Conservation (phyloP, 2,888 invertebrate species). For the Leucophenga maculata region DNA sequence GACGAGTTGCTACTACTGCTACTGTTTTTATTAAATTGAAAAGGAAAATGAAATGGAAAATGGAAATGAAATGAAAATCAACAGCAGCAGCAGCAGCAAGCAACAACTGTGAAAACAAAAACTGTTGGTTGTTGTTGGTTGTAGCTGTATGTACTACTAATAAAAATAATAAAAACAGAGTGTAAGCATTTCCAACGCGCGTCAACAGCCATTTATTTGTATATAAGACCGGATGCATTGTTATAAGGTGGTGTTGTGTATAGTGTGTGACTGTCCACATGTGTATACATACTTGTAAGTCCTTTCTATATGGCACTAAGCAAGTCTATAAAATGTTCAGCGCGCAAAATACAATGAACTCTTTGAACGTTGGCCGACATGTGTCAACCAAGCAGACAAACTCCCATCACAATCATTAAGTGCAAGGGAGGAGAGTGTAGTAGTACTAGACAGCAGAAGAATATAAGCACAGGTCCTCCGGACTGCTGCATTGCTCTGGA, state of each 20-base stretch:
- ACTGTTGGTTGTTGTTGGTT: no score
- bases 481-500: constrained; percentile 41
- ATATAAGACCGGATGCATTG: no score
- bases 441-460: neutral
- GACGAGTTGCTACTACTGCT: no score
- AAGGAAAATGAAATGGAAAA: constrained; percentile 16
- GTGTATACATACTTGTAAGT: no score
- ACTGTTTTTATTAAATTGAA: neutral
- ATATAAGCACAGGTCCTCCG: constrained; percentile 25
- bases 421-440: neutral
- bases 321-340: constrained; percentile 7
- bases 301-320: neutral
- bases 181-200: constrained; percentile 28
- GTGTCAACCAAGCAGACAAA: neutral
- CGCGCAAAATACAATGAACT: constrained; percentile 19
- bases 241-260: neutral
- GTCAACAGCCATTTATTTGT: constrained; percentile 11
- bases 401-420: neutral
- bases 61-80: constrained; percentile 14
- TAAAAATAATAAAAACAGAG: constrained; percentile 32
- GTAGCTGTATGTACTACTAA: constrained; percentile 29
- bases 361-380: neutral
- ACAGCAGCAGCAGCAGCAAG: neutral
- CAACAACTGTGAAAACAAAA: constrained; percentile 14
- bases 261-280: neutral